Evolutionary conservation across 2,113 vertebrate genomes (phyloP).

Genomic region (Oncorhynchus nerka): DNA sequence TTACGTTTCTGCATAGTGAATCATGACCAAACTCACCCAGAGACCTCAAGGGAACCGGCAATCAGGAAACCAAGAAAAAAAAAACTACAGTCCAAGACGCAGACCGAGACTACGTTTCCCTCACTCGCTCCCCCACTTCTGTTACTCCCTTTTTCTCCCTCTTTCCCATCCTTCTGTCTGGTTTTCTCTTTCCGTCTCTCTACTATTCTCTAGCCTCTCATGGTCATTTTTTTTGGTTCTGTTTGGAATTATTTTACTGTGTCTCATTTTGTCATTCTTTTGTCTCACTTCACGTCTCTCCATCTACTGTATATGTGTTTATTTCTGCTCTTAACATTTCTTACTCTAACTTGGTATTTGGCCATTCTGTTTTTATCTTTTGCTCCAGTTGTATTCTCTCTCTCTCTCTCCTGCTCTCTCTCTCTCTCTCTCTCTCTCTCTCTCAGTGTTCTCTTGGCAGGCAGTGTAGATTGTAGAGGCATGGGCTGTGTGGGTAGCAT

Average conservation of each 20-base stretch:
- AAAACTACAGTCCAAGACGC: neutral
- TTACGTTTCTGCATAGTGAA: slow-evolving; percentile 4
- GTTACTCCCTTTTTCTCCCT: neutral
- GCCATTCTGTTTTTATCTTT: no score
- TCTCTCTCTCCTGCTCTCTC: neutral
- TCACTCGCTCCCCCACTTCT: neutral
- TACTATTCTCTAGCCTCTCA: neutral
- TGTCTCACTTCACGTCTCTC: neutral
- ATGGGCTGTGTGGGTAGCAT: neutral
- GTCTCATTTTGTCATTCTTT: neutral
- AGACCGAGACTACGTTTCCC: neutral
- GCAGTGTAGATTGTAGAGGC: neutral
- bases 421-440: neutral
- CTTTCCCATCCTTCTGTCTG: neutral
- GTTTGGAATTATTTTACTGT: neutral
- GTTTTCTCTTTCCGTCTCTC: neutral
- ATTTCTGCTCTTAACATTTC: neutral
- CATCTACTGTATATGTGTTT: no score
- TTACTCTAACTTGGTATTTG: neutral
- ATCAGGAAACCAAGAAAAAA: slow-evolving; percentile 13
- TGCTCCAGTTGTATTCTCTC: neutral
- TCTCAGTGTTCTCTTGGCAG: slow-evolving; percentile 16
- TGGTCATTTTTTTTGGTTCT: neutral
- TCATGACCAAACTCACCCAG: slow-evolving; percentile 12
- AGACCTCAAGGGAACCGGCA: slow-evolving; percentile 9